Base-by-base conservation (phyloP, 2,797 vertebrate species). In the Mycteria americana region DNA sequence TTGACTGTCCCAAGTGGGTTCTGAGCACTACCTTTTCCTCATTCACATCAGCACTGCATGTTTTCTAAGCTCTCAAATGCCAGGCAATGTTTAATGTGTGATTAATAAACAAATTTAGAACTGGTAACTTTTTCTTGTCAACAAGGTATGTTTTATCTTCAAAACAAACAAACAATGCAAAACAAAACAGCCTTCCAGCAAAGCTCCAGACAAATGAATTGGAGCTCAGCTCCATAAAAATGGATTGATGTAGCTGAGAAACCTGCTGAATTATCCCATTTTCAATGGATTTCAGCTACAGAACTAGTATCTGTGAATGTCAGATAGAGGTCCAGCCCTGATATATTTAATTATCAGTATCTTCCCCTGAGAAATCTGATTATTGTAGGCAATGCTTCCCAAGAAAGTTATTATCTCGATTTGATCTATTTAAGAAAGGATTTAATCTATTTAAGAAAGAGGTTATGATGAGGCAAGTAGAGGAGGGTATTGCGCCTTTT, bases 381-480 rank as follows among this genome's bases (percentile, higher is more conserved):
- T 94, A 87, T 93, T 89, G 39, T 41, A 92, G 53, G 43, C 78
- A 89, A 64, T 63, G 53, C 27, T 95, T 72, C 78, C 94, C 59
- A 76, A 87, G 93, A 92, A 97, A 85, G n/a, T 91, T 95, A 94
- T 88, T 93, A 92, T 93, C 75, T 64, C 64, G 60, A 91, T 94
- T 91, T 96, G 68, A 85, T 85, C 86, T 95, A 19, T 93, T 94
- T 93, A 95, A 89, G 74, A 93, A 92, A 53, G 70, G 56, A 91
- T 92, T 95, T 95, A 86, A 93, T 92, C 78, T 92, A 35, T 88
- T 96, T 89, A 91, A 91, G 70, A 78, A 92, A 75, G 68, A 87
- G 50, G 78, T 86, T 91, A 83, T 88, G 60, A 89, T 50, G 39
- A 93, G 53, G 57, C 48, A 92, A 94, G 50, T 60, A 91, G 68